Evolutionary conservation across 2,888 invertebrate genomes (phyloP).

Genomic region (Drosophila quinaria): DNA sequence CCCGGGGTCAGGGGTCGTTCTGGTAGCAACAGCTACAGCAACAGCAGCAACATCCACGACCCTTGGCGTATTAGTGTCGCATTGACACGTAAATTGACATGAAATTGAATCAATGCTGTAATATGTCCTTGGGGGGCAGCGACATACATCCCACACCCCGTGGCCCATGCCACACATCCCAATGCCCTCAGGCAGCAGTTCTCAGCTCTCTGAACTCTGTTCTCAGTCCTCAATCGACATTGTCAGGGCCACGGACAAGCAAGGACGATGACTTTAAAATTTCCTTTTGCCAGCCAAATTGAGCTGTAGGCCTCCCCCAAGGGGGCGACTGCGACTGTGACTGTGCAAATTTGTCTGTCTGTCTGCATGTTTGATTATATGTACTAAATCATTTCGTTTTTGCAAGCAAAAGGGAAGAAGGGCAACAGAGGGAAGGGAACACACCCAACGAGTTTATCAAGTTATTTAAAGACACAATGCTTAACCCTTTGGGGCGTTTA

Average conservation of each 20-base stretch:
- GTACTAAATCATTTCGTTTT: constrained; percentile 73
- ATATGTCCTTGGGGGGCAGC: constrained; percentile 84
- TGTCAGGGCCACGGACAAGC: constrained; percentile 49
- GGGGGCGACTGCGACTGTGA: constrained; percentile 20
- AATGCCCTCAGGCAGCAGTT: background rate
- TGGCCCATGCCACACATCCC: background rate
- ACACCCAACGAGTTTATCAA: constrained; percentile 62
- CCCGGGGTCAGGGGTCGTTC: constrained; percentile 51
- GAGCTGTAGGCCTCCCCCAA: constrained; percentile 73
- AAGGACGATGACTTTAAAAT: constrained; percentile 81
- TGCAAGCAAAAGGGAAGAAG: constrained; percentile 23
- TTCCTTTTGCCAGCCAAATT: constrained; percentile 73
- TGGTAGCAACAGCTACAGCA: constrained; percentile 34
- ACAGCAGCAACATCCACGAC: constrained; percentile 57
- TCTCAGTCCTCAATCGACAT: constrained; percentile 5
- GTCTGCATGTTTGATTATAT: constrained; percentile 74
- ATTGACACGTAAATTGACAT: constrained; percentile 86
- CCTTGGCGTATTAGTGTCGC: constrained; percentile 83
- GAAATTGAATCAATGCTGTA: constrained; percentile 86
- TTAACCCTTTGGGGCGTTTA: constrained; percentile 60
- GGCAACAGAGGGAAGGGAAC: constrained; percentile 12
- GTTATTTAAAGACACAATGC: constrained; percentile 68
- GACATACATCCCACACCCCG: constrained; percentile 34
- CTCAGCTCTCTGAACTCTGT: background rate
- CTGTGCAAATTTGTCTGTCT: constrained; percentile 75